Evolutionary conservation across 1,140 invertebrate genomes (phyloP).

Genomic region (Macrobrachium nipponense): DNA sequence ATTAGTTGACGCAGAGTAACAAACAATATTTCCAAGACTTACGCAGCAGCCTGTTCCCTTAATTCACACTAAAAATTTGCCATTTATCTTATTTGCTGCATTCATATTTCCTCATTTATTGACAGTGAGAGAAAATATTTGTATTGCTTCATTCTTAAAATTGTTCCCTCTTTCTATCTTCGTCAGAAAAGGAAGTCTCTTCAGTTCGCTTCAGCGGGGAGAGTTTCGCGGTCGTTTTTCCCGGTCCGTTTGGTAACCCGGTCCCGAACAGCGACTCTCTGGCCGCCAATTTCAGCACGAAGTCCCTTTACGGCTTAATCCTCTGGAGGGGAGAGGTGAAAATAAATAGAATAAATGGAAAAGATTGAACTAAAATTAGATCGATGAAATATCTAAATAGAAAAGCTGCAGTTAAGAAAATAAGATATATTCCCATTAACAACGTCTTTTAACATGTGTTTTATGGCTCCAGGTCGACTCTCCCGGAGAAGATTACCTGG

Average conservation of each 20-base stretch:
- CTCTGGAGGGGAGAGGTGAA: conserved; percentile 42
- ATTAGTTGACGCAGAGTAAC: too few species aligned
- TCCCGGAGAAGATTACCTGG: conserved; percentile 33
- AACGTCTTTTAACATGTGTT: not conserved
- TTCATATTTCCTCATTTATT: not conserved
- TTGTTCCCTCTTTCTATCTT: not conserved
- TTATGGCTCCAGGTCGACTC: conserved; percentile 12
- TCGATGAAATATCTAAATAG: not conserved
- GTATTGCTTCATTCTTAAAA: not conserved
- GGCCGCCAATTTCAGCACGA: conserved; percentile 35
- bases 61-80: too few species aligned
- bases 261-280: conserved; percentile 27
- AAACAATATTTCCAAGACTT: too few species aligned
- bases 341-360: too few species aligned
- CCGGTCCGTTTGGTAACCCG: conserved; percentile 7
- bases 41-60: too few species aligned
- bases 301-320: conserved; percentile 24
- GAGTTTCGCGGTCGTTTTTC: conserved; percentile 26
- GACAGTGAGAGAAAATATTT: not conserved
- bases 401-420: not conserved
- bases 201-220: conserved; percentile 21
- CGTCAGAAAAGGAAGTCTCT: not conserved
- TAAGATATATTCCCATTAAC: not conserved
- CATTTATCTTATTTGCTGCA: too few species aligned
- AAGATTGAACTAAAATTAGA: too few species aligned